phyloP scores from a whole-genome alignment of 2,113 vertebrate species.

The Myiagra hebetior region DNA sequence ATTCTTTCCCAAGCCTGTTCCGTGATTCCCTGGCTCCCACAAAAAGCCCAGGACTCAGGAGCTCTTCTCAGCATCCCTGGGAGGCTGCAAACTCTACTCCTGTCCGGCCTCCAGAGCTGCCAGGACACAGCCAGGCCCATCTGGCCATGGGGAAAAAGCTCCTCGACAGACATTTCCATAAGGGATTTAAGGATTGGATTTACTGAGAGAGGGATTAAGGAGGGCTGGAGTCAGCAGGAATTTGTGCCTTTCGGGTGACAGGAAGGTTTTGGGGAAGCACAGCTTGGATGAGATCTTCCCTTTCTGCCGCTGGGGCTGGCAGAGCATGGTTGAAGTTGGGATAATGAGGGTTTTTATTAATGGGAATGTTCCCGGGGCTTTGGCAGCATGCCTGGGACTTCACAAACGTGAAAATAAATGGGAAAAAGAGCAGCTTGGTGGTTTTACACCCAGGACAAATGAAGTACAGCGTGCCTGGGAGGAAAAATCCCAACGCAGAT shows the following conservation, averaged over 20 bases:
- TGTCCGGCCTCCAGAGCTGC: neutral
- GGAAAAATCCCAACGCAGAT: neutral
- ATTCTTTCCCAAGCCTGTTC: neutral
- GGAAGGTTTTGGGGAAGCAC: neutral
- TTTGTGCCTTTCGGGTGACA: neutral
- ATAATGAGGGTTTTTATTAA: constrained; percentile 9
- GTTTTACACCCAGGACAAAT: neutral
- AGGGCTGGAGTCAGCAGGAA: neutral
- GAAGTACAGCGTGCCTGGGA: neutral
- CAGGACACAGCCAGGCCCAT: neutral
- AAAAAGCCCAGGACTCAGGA: neutral
- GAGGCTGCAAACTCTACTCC: neutral
- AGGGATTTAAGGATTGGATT: neutral
- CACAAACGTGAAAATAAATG: neutral
- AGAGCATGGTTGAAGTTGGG: neutral
- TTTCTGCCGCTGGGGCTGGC: neutral
- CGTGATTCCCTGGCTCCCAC: neutral
- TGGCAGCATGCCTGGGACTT: neutral
- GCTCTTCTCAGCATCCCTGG: neutral
- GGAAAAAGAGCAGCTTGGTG: neutral
- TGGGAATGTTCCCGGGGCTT: neutral
- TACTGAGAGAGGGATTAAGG: neutral
- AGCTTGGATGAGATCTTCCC: neutral
- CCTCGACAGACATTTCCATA: neutral
- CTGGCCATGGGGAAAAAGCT: neutral